phyloP scores from a whole-genome alignment of 1,140 invertebrate species.

The Proales similis region DNA sequence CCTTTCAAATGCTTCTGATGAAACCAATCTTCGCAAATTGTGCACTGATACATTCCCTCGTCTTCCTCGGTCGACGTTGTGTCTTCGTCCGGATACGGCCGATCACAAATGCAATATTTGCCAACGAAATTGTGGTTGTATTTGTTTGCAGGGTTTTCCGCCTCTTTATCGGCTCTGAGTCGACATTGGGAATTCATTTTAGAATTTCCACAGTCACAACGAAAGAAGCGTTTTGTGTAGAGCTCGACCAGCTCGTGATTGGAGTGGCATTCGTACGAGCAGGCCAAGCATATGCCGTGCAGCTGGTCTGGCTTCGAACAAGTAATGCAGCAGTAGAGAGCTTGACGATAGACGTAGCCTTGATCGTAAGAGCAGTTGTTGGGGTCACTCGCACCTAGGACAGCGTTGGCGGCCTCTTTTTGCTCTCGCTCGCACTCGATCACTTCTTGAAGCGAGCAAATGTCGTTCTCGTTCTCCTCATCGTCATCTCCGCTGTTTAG shows the following conservation, averaged over 20 bases:
- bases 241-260: constrained; percentile 89
- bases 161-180: constrained; percentile 40
- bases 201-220: constrained; percentile 91
- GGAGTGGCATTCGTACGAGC: constrained; percentile 86
- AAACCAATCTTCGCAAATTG: constrained; percentile 96
- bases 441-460: constrained; percentile 32
- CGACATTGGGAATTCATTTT: constrained; percentile 61
- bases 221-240: constrained; percentile 89
- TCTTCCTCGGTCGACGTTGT: constrained; percentile 65
- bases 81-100: constrained; percentile 80
- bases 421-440: constrained; percentile 29
- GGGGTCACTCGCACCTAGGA: constrained; percentile 12
- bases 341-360: constrained; percentile 87
- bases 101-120: constrained; percentile 80
- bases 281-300: constrained; percentile 69
- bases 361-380: constrained; percentile 49
- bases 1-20: constrained; percentile 55
- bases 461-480: not conserved
- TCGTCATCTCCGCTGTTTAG: no score
- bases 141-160: constrained; percentile 43
- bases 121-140: constrained; percentile 73
- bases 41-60: constrained; percentile 93
- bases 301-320: constrained; percentile 61
- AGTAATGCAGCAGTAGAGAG: constrained; percentile 85
- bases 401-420: constrained; percentile 24